Evolutionary conservation across 2,113 vertebrate genomes (phyloP).

Genomic region (Limnothrissa miodon): DNA sequence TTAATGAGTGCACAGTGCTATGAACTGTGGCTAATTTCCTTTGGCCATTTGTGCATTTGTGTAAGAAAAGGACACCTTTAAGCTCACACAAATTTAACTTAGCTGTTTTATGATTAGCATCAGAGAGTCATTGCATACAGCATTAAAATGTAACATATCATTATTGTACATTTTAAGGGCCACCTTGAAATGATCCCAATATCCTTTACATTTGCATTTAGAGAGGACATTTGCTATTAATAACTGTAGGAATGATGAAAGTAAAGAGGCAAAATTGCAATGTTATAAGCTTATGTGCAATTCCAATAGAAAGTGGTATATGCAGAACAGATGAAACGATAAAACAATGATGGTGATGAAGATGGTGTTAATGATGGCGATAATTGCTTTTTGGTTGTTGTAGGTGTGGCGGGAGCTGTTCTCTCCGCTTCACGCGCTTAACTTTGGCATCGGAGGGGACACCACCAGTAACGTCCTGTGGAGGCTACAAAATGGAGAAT

Average conservation of each 20-base stretch:
- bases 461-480: constrained; percentile 93
- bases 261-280: not conserved
- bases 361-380: not conserved
- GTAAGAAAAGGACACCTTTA: too few relatives aligned
- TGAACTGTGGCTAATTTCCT: too few relatives aligned
- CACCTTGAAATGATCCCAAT: not conserved
- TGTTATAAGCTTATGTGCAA: not conserved
- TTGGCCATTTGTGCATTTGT: too few relatives aligned
- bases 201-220: too few relatives aligned
- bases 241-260: not conserved
- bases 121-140: not conserved
- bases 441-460: constrained; percentile 94
- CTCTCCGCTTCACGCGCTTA: constrained; percentile 93
- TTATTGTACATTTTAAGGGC: not conserved
- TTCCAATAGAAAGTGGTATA: not conserved
- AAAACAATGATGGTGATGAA: not conserved
- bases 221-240: not conserved
- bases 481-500: constrained; percentile 95
- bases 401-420: constrained; percentile 96
- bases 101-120: not conserved
- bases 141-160: not conserved
- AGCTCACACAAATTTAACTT: too few relatives aligned
- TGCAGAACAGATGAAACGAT: too few relatives aligned
- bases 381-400: constrained; percentile 37
- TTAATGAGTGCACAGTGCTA: too few relatives aligned